Percentiles rank a stretch among this genome's conserved stretches.
phyloP scores from a whole-genome alignment of 2,797 vertebrate species.

The Chloroceryle inda region DNA sequence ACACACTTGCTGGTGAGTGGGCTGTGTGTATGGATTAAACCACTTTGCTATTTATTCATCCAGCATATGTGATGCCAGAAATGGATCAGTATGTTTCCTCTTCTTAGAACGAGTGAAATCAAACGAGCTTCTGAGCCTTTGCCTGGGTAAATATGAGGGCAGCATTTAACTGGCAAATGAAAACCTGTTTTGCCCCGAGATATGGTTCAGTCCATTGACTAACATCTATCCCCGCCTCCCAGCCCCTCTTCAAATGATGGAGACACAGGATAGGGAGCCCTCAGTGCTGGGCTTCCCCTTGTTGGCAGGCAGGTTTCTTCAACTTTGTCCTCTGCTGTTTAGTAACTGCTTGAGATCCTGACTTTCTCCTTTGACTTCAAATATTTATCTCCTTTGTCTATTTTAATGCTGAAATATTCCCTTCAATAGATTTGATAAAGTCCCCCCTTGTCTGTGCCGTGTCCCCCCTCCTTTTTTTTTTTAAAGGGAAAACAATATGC shows the following conservation, averaged over 20 bases:
- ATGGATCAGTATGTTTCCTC: neutral
- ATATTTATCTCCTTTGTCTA: neutral
- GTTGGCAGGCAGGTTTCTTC: slow-evolving; percentile 70
- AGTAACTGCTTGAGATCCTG: slow-evolving; percentile 2
- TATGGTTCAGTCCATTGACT: slow-evolving; percentile 84
- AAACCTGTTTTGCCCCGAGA: slow-evolving; percentile 41
- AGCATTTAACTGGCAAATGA: neutral
- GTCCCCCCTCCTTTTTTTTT: neutral
- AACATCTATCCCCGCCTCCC: slow-evolving; percentile 77
- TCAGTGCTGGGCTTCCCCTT: slow-evolving; percentile 72
- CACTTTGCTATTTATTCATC: slow-evolving; percentile 76
- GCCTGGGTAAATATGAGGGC: neutral
- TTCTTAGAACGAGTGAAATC: slow-evolving; percentile 20
- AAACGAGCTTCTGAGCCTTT: neutral
- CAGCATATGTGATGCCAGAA: neutral
- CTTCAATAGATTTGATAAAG: slow-evolving; percentile 39
- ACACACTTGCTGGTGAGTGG: slow-evolving; percentile 75
- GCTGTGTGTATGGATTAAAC: slow-evolving; percentile 79
- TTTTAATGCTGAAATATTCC: slow-evolving; percentile 3
- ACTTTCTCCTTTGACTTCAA: neutral
- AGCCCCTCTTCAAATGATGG: slow-evolving; percentile 79
- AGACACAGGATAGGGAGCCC: slow-evolving; percentile 77
- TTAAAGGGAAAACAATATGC: slow-evolving; percentile 10
- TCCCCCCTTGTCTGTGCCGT: neutral
- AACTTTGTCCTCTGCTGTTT: slow-evolving; percentile 79